Evolutionary conservation across 1,140 invertebrate species (phyloP).

Genomic region (Trypoxylus dichotomus): DNA sequence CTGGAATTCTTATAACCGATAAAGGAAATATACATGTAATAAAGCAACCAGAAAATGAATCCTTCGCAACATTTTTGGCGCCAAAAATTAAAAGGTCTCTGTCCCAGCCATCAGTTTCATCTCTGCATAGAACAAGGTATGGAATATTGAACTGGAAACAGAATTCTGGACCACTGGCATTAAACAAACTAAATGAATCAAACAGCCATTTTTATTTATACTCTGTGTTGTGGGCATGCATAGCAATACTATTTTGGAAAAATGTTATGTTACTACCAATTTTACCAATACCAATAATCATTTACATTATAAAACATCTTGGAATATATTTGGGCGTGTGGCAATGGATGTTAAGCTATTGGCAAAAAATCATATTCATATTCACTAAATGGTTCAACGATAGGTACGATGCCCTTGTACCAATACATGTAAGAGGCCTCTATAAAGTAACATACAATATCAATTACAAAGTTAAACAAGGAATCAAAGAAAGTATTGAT

Average conservation of each 20-base stretch:
- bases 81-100: constrained; percentile 46
- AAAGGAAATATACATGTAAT: constrained; percentile 38
- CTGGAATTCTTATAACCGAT: constrained; percentile 34
- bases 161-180: neutral
- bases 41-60: constrained; percentile 23
- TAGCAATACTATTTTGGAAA: constrained; percentile 71
- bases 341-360: constrained; percentile 50
- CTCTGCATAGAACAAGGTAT: neutral
- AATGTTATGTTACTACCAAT: constrained; percentile 71
- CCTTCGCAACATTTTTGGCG: constrained; percentile 11
- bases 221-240: constrained; percentile 67
- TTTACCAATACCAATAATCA: constrained; percentile 65
- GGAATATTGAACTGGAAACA: constrained; percentile 26
- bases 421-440: constrained; percentile 59
- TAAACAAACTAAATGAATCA: constrained; percentile 36
- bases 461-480: constrained; percentile 54
- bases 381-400: constrained; percentile 45
- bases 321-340: constrained; percentile 58
- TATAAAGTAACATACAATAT: constrained; percentile 56
- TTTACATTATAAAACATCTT: constrained; percentile 64
- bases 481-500: constrained; percentile 60
- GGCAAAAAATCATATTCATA: constrained; percentile 39
- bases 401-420: constrained; percentile 59
- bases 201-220: constrained; percentile 62
- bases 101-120: constrained; percentile 42